phyloP scores from a whole-genome alignment of 2,888 invertebrate species.

The Blomia tropicalis region DNA sequence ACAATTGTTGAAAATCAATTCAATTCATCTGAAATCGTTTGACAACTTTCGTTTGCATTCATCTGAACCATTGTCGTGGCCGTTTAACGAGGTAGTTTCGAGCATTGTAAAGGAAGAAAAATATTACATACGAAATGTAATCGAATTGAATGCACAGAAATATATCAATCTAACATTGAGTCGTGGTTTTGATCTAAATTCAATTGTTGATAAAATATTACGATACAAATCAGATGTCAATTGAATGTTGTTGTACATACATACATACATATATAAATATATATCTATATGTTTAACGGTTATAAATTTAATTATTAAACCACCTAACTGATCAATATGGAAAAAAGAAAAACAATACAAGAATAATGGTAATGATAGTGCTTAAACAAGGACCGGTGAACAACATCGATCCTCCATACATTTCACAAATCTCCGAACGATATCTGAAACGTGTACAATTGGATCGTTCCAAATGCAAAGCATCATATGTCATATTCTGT shows the following conservation, averaged over 20 bases:
- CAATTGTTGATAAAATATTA: conserved; percentile 5
- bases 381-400: not conserved
- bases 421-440: not conserved
- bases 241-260: not conserved
- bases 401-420: not conserved
- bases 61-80: conserved; percentile 4
- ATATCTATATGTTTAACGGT: not conserved
- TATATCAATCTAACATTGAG: conserved; percentile 3
- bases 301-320: not conserved
- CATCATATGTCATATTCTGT: not conserved
- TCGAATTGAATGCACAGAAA: not conserved
- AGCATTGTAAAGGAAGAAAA: not conserved
- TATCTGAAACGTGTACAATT: conserved; percentile 13
- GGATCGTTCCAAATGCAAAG: not conserved
- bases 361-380: not conserved
- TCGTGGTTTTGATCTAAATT: not conserved
- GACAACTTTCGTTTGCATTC: not conserved
- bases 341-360: not conserved
- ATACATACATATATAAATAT: not conserved
- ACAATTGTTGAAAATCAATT: not conserved
- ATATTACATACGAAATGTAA: not conserved
- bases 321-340: not conserved
- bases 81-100: conserved; percentile 14
- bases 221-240: not conserved
- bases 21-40: conserved; percentile 3